Evolutionary conservation across 2,888 invertebrate genomes (phyloP).

Genomic region (Cheilosia impressa): DNA sequence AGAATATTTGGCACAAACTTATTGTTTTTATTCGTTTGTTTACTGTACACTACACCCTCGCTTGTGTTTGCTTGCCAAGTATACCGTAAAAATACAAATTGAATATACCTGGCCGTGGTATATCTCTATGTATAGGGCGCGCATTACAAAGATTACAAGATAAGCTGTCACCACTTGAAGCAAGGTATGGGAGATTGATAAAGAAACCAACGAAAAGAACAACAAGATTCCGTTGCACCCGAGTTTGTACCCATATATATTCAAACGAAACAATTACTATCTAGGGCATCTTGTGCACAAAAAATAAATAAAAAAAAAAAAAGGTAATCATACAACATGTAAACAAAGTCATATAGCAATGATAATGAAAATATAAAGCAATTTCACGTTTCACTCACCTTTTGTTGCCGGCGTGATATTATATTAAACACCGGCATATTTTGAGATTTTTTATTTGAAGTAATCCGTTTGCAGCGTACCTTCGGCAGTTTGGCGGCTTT

Average conservation of each 20-base stretch:
- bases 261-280: neutral
- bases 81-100: neutral
- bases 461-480: constrained; percentile 70
- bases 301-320: neutral
- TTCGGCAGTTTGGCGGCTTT: constrained; percentile 76
- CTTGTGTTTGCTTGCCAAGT: constrained; percentile 29
- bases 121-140: neutral
- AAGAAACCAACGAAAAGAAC: neutral
- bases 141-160: constrained; percentile 32
- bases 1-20: constrained; percentile 21
- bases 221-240: neutral
- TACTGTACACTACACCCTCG: neutral
- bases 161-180: constrained; percentile 14
- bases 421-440: constrained; percentile 87
- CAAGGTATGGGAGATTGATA: neutral
- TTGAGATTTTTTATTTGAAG: constrained; percentile 62
- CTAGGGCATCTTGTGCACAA: constrained; percentile 1
- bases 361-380: constrained; percentile 41
- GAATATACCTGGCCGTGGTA: neutral
- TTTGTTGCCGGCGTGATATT: constrained; percentile 86
- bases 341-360: constrained; percentile 18
- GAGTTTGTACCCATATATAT: neutral
- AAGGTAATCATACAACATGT: constrained; percentile 1
- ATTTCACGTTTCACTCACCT: constrained; percentile 83
- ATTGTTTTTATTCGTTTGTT: constrained; percentile 4